Conservation (phyloP, 2,888 invertebrate genomes). For the Athripsodes cinereus region DNA sequence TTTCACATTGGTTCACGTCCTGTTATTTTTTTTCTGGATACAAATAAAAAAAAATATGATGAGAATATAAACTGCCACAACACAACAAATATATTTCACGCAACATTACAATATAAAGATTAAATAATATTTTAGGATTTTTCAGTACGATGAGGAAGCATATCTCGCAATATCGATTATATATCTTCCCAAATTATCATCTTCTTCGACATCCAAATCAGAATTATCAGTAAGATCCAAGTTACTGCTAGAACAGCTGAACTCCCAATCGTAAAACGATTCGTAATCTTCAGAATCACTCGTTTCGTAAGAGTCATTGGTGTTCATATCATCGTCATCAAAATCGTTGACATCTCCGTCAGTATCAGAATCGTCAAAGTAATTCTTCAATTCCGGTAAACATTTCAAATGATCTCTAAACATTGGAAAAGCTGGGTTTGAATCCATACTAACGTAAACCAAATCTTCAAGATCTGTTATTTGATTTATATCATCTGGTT, state of each 20-base stretch:
- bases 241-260: slow-evolving; percentile 10
- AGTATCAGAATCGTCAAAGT: background rate
- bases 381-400: slow-evolving; percentile 2
- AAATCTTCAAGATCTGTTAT: background rate
- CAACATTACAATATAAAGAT: too few species aligned
- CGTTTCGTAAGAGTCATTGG: background rate
- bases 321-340: background rate
- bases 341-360: background rate
- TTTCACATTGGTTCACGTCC: too few species aligned
- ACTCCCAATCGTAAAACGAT: slow-evolving; percentile 8
- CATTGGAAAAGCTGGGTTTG: slow-evolving; percentile 1
- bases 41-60: too few species aligned
- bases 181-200: slow-evolving; percentile 4
- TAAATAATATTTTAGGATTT: too few species aligned
- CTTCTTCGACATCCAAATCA: slow-evolving; percentile 11
- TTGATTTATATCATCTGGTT: background rate
- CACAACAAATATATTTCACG: too few species aligned
- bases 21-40: too few species aligned
- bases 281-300: background rate
- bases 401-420: slow-evolving; percentile 13
- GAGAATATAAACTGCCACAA: too few species aligned
- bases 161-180: slow-evolving; percentile 8
- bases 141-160: background rate
- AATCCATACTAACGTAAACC: slow-evolving; percentile 6
- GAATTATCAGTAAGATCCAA: slow-evolving; percentile 4